Base-by-base conservation (phyloP, 2,888 invertebrate genomes). In the Leucoptera coffeella region DNA sequence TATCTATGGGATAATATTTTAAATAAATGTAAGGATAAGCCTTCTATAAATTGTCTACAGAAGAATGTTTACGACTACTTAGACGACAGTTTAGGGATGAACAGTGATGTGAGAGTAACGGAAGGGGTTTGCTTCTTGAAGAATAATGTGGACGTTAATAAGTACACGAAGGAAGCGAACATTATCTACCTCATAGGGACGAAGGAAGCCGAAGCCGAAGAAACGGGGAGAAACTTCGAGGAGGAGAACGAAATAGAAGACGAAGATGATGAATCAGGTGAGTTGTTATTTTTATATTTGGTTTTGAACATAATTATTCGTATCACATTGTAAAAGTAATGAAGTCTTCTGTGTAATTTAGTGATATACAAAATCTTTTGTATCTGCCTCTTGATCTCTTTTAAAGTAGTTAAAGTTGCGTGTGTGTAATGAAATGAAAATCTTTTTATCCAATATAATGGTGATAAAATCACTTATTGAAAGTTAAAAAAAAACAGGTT, bases 1-100 rank as follows among this genome's bases (percentile, higher is more conserved):
- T 62, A 74, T 32, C 57, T 88, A 26, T 87, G 87, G 87, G 78
- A 78, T 37, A 78, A 78, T 30, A 73, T 89, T 33, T 65, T 86
- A 28, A 77, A 74, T 33, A 80, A 86, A 43, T 89, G 88, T 45
- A 74, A 74, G 23, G 62, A 59, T 8, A 65, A 73, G 27, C 79
- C 84, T 11, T 73, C 82, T 32, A 71, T 83, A 42, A 75, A 78
- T 35, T 89, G 89, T 47, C 79, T 89, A 29, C 84, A 85, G 42
- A 82, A 80, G 41, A 85, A 82, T 42, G 78, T 87, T 15, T 83
- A 82, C 42, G 61, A 73, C n/a, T 88, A 82, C 41, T 53, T 89
- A 33, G 78, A 82, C 36, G 72, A 76, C 15, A 78, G 78, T 14
- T 60, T 89, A 27, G 74, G 77, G 22, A 69, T 74, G 22, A 61